Conservation (phyloP, 2,113 vertebrate genomes). For the Rhinolophus sinicus region DNA sequence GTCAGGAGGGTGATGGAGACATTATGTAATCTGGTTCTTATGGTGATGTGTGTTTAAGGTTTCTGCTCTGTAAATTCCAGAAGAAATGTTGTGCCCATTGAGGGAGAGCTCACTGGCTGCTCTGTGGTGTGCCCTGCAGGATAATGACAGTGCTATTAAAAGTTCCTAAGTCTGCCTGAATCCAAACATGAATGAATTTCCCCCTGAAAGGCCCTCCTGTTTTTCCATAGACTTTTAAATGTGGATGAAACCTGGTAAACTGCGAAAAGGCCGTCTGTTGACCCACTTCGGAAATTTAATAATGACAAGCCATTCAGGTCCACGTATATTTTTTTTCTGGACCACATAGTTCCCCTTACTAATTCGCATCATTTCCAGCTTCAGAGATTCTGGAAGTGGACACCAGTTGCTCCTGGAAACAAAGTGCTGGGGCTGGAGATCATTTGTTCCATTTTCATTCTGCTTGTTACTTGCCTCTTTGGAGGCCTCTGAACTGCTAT, state of each 20-base stretch:
- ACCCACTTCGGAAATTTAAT: slow-evolving; percentile 50
- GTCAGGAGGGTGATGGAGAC: slow-evolving; percentile 81
- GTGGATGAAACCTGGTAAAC: slow-evolving; percentile 62
- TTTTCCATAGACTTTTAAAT: slow-evolving; percentile 74
- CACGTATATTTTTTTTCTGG: slow-evolving; percentile 19
- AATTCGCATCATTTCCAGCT: slow-evolving; percentile 55
- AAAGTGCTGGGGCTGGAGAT: neutral
- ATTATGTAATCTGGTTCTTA: slow-evolving; percentile 82
- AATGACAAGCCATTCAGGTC: slow-evolving; percentile 41
- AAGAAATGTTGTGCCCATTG: slow-evolving; percentile 77
- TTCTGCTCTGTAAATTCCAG: slow-evolving; percentile 80
- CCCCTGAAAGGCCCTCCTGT: slow-evolving; percentile 63
- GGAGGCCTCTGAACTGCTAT: neutral
- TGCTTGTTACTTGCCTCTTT: neutral
- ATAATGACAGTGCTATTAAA: slow-evolving; percentile 68
- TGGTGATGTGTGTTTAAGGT: slow-evolving; percentile 76
- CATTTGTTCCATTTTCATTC: slow-evolving; percentile 43
- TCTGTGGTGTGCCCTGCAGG: slow-evolving; percentile 64
- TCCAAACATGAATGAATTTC: slow-evolving; percentile 76
- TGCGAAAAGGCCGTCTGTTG: slow-evolving; percentile 4
- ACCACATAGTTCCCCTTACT: slow-evolving; percentile 38
- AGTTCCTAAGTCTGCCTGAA: slow-evolving; percentile 51
- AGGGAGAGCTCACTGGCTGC: slow-evolving; percentile 59
- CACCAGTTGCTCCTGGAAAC: slow-evolving; percentile 62
- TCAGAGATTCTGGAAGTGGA: slow-evolving; percentile 53